Evolutionary conservation across 2,797 vertebrate genomes (phyloP).

Genomic region (Aeoliscus strigatus): DNA sequence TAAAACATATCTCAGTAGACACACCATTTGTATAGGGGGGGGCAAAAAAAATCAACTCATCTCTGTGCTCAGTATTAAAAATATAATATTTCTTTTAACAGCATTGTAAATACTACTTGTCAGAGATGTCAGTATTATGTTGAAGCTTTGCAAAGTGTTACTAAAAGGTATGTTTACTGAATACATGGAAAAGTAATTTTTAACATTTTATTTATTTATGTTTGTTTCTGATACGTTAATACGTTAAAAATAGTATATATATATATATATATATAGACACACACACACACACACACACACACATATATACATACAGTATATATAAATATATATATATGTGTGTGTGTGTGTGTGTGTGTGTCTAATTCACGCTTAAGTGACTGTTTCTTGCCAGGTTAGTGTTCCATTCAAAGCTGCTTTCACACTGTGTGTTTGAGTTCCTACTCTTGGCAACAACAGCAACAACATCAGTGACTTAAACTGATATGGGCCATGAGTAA

Average conservation of each 20-base stretch:
- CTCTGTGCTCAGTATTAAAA: slow-evolving; percentile 58
- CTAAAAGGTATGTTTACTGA: slow-evolving; percentile 65
- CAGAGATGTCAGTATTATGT: slow-evolving; percentile 76
- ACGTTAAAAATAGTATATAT: too few relatives aligned
- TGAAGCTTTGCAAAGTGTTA: slow-evolving; percentile 76
- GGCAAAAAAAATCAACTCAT: slow-evolving; percentile 45
- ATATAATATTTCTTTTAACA: slow-evolving; percentile 57
- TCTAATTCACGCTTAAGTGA: slow-evolving; percentile 64
- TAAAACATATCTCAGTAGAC: slow-evolving; percentile 80
- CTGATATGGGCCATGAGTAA: slow-evolving; percentile 45
- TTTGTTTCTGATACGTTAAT: slow-evolving; percentile 48
- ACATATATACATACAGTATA: too few relatives aligned
- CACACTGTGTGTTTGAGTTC: slow-evolving; percentile 51
- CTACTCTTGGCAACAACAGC: slow-evolving; percentile 46
- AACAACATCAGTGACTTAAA: slow-evolving; percentile 39
- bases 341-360: too few relatives aligned
- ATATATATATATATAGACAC: too few relatives aligned
- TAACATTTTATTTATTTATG: slow-evolving; percentile 33
- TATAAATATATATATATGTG: too few relatives aligned
- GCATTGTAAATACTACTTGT: slow-evolving; percentile 77
- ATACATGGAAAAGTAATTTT: slow-evolving; percentile 35
- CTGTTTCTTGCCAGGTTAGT: slow-evolving; percentile 63
- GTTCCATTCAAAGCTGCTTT: slow-evolving; percentile 59
- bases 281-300: too few relatives aligned
- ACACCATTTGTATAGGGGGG: slow-evolving; percentile 67